Evolutionary conservation across 2,888 invertebrate species (phyloP), one percentile per base, ranked within the genome.

Genomic region (Schizaphis graminum): DNA sequence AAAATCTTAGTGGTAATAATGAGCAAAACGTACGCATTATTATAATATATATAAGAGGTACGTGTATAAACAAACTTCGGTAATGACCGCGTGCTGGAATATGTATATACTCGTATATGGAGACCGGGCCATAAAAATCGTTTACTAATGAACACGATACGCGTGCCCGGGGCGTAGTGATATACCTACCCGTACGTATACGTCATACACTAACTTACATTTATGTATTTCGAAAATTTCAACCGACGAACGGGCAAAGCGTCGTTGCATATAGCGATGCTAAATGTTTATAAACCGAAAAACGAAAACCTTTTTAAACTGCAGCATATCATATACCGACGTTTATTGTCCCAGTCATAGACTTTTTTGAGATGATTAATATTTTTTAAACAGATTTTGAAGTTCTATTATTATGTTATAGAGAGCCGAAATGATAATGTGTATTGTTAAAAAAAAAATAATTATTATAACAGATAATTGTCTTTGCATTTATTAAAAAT

Each of bases 81-180:
- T 92, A 92, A 92, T 92, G 92, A 87, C 87, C 87, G 87, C 91
- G 91, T n/a, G 41, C 44, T 44, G 57, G 41, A 44, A 26, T 53
- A 28, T 10, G 11, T 89, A 35, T 89, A 35, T 53, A 35, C 91
- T 57, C 49, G 67, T 35, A 35, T 16, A 28, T n/a, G 56, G 53
- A 56, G 91, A 35, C 86, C 57, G 35, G 41, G 41, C 85, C 91
- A 57, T 91, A 86, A 94, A 94, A 94, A 90, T 94, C 90, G 94
- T 94, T 90, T 84, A 94, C 94, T 94, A 91, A 94, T 94, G 86
- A 94, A 87, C 91, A 44, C 86, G 93, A 93, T 88, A 93, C 41
- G 49, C 91, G 67, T 28, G 91, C 94, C 94, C 86, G 90, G 57
- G 94, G 91, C 89, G 3, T 41, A 57, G 41, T 57, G 77, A 77